Base-by-base conservation (phyloP, 2,888 invertebrate genomes). In the Loripinus fragilis region DNA sequence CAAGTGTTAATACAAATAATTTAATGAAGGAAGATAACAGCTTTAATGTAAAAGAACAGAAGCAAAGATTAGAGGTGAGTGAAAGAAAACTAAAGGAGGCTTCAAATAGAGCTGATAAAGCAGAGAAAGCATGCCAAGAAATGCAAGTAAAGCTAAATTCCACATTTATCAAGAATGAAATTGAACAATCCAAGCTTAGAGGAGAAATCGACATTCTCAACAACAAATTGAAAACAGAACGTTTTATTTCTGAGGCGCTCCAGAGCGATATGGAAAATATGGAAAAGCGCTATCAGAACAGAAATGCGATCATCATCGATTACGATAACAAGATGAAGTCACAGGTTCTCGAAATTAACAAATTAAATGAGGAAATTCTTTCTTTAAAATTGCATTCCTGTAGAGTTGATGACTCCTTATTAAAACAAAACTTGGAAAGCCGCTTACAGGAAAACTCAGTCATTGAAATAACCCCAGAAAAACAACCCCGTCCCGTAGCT, bases 251-350 rank as follows among this genome's bases (percentile, higher is more conserved):
- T 23, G 2, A 10, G 15, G 55, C 25, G 12, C 55, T 55, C 10
- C 55, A 55, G 55, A 55, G 55, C 25, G 55, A 55, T 15, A n/a
- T 55, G 5, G 55, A 55, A 55, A 55, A 55, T 23, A 2, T 25
- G 25, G 55, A 55, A 55, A 3, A 7, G 5, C 2, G 55, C 3
- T 55, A 55, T 15, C 2, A 55, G 55, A 55, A 55, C 55, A 55
- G 55, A 55, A 55, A 55, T 25, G 55, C 2, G 2, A 25, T 55
- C 8, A 55, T 55, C 55, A 5, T 28, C 8, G 55, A 55, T 15
- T 55, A 55, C 15, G 55, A 55, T 23, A 55, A 23, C 25, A 55
- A 55, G 25, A 3, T 55, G 55, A 55, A n/a, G 28, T 55, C 55
- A 8, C 17, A 55, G 8, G 25, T 55, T 25, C 25, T 55, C 12